Evolutionary conservation across 2,797 vertebrate genomes (phyloP).

Genomic region (Cossypha polioptera): DNA sequence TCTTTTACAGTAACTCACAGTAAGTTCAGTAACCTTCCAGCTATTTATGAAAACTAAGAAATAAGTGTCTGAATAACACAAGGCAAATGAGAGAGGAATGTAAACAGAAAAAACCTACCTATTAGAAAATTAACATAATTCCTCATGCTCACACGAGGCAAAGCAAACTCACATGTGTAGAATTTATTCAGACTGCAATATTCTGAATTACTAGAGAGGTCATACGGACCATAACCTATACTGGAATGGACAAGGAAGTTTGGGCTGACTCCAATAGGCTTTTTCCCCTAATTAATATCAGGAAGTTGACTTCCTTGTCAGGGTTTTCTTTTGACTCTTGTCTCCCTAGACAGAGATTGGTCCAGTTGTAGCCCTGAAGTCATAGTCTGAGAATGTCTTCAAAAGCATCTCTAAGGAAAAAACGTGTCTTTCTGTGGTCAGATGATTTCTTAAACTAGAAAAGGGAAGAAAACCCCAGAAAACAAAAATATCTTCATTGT

Average conservation of each 20-base stretch:
- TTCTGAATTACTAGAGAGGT: neutral
- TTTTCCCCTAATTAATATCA: neutral
- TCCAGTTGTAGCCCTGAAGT: neutral
- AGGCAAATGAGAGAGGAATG: neutral
- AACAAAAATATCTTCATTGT: neutral
- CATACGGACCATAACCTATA: neutral
- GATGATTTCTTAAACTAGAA: neutral
- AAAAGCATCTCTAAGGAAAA: neutral
- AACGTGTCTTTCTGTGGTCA: neutral
- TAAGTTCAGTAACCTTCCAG: neutral
- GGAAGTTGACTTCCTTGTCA: neutral
- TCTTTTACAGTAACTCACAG: neutral
- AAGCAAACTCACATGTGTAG: neutral
- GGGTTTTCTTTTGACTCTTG: neutral
- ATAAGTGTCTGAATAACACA: neutral
- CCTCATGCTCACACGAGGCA: neutral
- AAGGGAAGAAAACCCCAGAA: rapidly evolving
- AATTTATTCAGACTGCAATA: neutral
- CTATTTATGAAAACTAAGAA: neutral
- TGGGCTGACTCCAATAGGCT: no score
- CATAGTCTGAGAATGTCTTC: neutral
- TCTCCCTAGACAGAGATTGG: neutral
- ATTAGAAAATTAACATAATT: neutral
- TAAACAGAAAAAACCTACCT: neutral
- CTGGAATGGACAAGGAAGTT: neutral